These are phyloP conservation scores for Ficedula albicollis DNA, from an alignment of 2,797 vertebrate species.

Conservation along the genomic window DNA sequence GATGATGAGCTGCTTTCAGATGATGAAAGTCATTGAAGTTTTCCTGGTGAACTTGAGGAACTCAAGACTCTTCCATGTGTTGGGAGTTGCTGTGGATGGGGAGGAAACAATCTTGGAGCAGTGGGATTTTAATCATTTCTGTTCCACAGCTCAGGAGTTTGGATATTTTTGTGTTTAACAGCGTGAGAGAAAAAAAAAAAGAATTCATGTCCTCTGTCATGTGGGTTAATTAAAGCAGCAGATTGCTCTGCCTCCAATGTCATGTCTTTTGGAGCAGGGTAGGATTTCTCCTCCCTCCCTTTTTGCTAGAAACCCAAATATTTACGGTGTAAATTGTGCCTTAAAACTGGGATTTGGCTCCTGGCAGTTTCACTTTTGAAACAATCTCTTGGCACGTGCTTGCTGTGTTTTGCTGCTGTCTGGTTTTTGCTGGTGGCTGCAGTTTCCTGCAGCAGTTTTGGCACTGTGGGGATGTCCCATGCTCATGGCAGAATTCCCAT, in stretches of 20 bases:
- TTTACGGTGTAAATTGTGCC: not conserved
- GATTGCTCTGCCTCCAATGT: not conserved
- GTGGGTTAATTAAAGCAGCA: not conserved
- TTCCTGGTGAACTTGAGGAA: not conserved
- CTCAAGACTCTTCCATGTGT: rapidly evolving
- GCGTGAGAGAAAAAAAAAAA: not conserved
- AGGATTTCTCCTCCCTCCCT: not conserved
- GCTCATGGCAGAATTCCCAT: not conserved
- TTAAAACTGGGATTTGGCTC: not conserved
- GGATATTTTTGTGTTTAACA: not conserved
- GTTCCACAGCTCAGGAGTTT: not conserved
- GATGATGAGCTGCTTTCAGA: not conserved
- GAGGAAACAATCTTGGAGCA: not conserved
- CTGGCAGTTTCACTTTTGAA: not conserved
- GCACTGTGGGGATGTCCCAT: not conserved
- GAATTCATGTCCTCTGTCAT: not conserved
- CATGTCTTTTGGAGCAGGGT: not conserved
- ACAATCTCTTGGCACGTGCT: not conserved
- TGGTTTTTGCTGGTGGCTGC: not conserved
- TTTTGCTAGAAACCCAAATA: not conserved
- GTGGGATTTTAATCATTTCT: not conserved
- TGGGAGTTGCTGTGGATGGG: not conserved
- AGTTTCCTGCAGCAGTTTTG: not conserved
- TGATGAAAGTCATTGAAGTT: not conserved
- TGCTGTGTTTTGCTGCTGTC: not conserved